Conservation (phyloP, 1,140 invertebrate genomes). For the Physella acuta region DNA sequence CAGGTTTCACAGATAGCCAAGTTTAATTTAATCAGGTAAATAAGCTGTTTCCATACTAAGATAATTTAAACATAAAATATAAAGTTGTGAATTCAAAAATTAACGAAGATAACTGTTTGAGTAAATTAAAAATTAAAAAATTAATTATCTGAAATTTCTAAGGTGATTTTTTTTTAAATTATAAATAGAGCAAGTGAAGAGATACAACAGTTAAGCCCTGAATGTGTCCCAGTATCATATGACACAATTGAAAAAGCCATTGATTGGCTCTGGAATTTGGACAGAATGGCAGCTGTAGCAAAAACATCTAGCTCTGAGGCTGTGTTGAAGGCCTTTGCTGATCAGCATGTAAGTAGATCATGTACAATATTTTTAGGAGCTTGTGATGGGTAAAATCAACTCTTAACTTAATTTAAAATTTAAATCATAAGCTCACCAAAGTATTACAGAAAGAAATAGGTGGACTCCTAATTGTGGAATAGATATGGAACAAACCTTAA, state of each 20-base stretch:
- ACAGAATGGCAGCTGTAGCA: slow-evolving; percentile 43
- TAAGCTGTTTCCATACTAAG: not conserved
- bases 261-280: slow-evolving; percentile 56
- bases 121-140: not conserved
- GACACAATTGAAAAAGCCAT: slow-evolving; percentile 55
- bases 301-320: slow-evolving; percentile 53
- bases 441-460: too few relatives aligned
- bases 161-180: not conserved
- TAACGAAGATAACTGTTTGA: not conserved
- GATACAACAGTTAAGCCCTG: slow-evolving; percentile 43
- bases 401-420: too few relatives aligned
- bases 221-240: slow-evolving; percentile 54
- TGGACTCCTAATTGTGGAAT: not conserved
- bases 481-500: not conserved
- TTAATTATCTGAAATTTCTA: not conserved
- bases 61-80: not conserved
- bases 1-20: slow-evolving; percentile 54
- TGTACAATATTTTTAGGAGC: too few relatives aligned
- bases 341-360: slow-evolving; percentile 49
- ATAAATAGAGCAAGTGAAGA: slow-evolving; percentile 56
- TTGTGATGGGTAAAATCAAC: too few relatives aligned
- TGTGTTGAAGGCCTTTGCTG: slow-evolving; percentile 49
- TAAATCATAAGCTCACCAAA: too few relatives aligned
- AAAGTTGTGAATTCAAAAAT: too few relatives aligned
- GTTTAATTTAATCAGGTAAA: slow-evolving; percentile 59